Conservation (phyloP, 2,888 invertebrate species). For the Drosophila nr. fundita region DNA sequence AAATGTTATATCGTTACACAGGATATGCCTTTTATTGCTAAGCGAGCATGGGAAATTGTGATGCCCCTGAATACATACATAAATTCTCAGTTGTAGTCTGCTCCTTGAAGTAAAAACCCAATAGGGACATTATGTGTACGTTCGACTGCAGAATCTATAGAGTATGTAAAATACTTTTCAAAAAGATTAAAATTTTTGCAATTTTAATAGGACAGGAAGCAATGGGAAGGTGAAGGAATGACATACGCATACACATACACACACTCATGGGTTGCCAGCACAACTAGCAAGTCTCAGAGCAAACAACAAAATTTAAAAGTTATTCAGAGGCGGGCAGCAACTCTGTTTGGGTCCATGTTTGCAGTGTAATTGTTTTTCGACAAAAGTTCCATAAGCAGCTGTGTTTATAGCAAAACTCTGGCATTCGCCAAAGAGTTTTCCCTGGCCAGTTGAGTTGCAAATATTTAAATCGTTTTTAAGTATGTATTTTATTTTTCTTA, state of each 20-base stretch:
- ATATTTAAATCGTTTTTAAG: constrained; percentile 21
- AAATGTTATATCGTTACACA: constrained; percentile 68
- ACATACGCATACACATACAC: constrained; percentile 6
- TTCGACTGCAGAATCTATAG: constrained; percentile 64
- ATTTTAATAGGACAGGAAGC: constrained; percentile 69
- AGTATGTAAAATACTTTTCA: constrained; percentile 74
- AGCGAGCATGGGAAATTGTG: constrained; percentile 75
- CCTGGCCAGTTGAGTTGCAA: constrained; percentile 17
- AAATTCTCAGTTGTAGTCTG: constrained; percentile 65
- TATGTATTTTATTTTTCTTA: neutral
- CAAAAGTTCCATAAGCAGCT: constrained; percentile 59
- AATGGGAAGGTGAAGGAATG: constrained; percentile 18
- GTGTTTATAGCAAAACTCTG: constrained; percentile 58
- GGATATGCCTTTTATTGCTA: constrained; percentile 80
- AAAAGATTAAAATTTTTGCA: constrained; percentile 80
- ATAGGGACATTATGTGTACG: constrained; percentile 70
- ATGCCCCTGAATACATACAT: constrained; percentile 78
- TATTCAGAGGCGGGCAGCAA: constrained; percentile 34
- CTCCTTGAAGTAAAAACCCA: constrained; percentile 55
- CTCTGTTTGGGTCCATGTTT: constrained; percentile 42
- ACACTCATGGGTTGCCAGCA: constrained; percentile 12
- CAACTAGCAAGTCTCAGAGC: constrained; percentile 60
- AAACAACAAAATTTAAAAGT: constrained; percentile 70
- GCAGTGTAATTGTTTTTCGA: constrained; percentile 58
- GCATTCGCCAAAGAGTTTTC: constrained; percentile 7